phyloP scores from a whole-genome alignment of 2,797 vertebrate species.

The Ataeniobius toweri region DNA sequence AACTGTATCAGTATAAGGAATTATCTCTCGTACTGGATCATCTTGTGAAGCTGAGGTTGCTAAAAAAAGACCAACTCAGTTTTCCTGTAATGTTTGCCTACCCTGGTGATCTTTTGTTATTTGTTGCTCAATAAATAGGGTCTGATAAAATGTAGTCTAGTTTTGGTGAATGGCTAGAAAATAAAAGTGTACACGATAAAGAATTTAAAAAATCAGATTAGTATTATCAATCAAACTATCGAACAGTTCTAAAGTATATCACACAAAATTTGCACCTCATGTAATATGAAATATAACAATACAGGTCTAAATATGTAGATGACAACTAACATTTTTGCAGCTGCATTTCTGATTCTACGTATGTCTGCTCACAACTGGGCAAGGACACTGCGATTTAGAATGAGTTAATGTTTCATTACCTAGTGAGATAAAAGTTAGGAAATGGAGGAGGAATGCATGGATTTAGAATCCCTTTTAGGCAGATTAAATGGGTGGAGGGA shows the following conservation, averaged over 20 bases:
- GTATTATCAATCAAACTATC: not conserved
- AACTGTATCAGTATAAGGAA: not conserved
- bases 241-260: not conserved
- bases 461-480: conserved; percentile 26
- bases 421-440: conserved; percentile 40
- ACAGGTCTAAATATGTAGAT: not conserved
- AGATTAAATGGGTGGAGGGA: conserved; percentile 24
- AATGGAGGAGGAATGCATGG: conserved; percentile 17
- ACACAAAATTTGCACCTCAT: not conserved
- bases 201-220: not conserved
- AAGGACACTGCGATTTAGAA: conserved; percentile 12
- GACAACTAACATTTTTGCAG: not conserved
- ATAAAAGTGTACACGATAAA: not conserved
- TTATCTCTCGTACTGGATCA: not conserved
- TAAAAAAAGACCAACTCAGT: not conserved
- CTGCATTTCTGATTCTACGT: conserved; percentile 3
- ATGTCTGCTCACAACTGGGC: not conserved
- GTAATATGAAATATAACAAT: not conserved
- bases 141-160: not conserved
- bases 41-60: not conserved
- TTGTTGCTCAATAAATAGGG: too few species aligned
- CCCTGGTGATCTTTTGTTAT: not conserved
- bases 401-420: conserved; percentile 20
- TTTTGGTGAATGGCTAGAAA: not conserved
- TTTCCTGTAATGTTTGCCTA: not conserved